These are phyloP conservation scores for Semnornis frantzii DNA, from an alignment of 2,113 vertebrate species.

Conservation along the genomic window DNA sequence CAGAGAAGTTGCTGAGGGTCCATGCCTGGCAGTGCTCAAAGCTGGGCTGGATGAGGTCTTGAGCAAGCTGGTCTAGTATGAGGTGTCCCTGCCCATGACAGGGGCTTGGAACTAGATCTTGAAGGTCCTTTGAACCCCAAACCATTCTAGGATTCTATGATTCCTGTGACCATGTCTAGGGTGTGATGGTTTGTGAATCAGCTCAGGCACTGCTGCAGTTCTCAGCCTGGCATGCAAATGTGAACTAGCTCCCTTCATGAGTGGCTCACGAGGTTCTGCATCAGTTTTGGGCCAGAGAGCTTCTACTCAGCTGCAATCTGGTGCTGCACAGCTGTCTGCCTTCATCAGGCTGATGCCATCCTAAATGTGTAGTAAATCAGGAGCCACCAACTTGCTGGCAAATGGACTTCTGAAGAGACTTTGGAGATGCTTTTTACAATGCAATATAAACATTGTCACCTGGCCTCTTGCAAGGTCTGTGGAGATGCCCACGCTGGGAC, in stretches of 20 bases:
- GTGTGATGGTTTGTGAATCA: background rate
- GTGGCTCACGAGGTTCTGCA: background rate
- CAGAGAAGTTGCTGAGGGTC: no score
- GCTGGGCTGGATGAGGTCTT: no score
- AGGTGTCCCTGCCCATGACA: no score
- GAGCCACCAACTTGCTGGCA: background rate
- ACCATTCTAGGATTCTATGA: no score
- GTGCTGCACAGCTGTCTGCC: background rate
- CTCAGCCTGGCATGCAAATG: background rate
- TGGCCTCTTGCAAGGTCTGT: background rate
- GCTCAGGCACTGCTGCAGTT: background rate
- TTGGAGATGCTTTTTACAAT: background rate
- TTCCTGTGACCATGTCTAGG: background rate
- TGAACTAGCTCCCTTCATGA: background rate
- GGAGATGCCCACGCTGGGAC: background rate
- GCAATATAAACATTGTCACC: background rate
- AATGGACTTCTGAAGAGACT: background rate
- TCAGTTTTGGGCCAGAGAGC: background rate
- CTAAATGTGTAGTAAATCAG: background rate
- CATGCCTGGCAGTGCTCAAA: no score
- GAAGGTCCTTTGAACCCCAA: no score
- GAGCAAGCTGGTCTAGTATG: no score
- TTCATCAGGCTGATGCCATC: background rate
- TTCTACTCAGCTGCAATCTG: background rate
- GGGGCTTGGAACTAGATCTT: no score